Base-by-base conservation (phyloP, 2,888 invertebrate species). In the Meiosimyza platycephala region DNA sequence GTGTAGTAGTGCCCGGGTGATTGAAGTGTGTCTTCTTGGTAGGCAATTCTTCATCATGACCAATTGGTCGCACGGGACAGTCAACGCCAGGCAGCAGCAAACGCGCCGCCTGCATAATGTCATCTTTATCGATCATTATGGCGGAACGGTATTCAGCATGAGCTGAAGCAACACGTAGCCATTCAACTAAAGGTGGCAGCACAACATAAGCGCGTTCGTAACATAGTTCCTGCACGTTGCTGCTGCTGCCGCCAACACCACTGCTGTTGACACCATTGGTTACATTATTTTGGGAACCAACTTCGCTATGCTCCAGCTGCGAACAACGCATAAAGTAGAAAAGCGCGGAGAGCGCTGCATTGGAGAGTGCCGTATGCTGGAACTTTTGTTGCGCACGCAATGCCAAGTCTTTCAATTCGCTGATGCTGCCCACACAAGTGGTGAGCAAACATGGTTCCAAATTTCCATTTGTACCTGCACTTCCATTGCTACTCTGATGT, bases 271-370 rank as follows among this genome's bases (percentile, higher is more conserved):
- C 77, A 33, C 77, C 71, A 16, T 66, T 67, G 3, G 79, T 82
- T 5, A 79, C 76, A 6, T 76, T 78, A 7, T 78, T 80, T 63
- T 83, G 83, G 4, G 82, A 80, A 1, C 76, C 71, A 57, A 89
- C 85, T 74, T 91, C 90, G 0, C 89, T 90, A 82, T 94, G 93
- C 83, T 94, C 93, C 85, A 94, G 81, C 90, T 93, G 96, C 0
- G 95, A 95, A 86, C 96, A 96, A 63, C 95, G 89, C 96, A 96
- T 96, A 85, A 95, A 96, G 87, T 96, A 96, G 86, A 95, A 96
- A 2, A 96, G 89, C 0, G 95, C 92, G 64, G 93, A 91, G 63
- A 95, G 90, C 0, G 95, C 95, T 55, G 92, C 89, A 18, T 92
- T 89, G 71, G 92, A 89, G 76, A 93, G 85, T 12, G 84, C 79